phyloP scores from a whole-genome alignment of 2,113 vertebrate species.

The Apus apus region DNA sequence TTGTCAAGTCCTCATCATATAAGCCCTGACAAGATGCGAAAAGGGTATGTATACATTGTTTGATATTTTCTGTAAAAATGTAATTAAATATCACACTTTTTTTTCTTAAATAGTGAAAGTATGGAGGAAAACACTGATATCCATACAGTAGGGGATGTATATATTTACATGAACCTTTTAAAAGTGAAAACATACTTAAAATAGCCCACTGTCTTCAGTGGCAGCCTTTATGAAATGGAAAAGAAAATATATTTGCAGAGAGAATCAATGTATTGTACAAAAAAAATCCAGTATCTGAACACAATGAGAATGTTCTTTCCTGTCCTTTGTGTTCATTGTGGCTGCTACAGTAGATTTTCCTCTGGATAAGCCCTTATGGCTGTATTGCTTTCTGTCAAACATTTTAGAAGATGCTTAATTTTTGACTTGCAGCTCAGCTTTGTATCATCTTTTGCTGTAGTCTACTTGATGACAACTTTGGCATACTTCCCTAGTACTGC shows the following conservation, averaged over 20 bases:
- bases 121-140: background rate
- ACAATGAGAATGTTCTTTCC: background rate
- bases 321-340: background rate
- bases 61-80: background rate
- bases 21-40: background rate
- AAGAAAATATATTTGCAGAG: background rate
- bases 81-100: background rate
- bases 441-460: background rate
- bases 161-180: background rate
- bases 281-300: background rate
- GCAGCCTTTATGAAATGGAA: background rate
- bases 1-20: background rate
- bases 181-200: background rate
- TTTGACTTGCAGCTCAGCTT: conserved; percentile 24
- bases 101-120: background rate
- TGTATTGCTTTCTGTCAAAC: background rate
- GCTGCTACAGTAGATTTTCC: background rate
- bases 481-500: conserved; percentile 14
- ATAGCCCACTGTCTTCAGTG: background rate
- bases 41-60: background rate
- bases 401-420: conserved; percentile 3
- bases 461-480: conserved; percentile 21
- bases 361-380: background rate
- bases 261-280: background rate
- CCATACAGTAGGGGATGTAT: fast-evolving